Evolutionary conservation across 2,113 vertebrate genomes (phyloP), one percentile per base, ranked within the genome.

Genomic region (Sander vitreus): DNA sequence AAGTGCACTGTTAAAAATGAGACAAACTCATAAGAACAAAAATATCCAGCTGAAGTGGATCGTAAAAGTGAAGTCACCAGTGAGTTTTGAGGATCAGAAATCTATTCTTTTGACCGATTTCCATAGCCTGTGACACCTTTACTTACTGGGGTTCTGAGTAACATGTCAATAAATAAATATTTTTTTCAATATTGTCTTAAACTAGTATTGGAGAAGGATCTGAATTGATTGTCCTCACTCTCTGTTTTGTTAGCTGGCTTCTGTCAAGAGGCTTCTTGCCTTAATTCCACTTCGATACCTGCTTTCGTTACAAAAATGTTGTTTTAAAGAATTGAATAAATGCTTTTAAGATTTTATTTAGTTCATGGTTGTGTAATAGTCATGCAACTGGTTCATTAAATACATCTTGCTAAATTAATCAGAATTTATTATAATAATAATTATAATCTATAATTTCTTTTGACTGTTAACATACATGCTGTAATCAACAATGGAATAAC

Each of bases 1-100:
- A 86, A 81, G 84, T 73, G 58, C 80, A 53, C 71, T 79, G 83
- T 85, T 85, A 68, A 91, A 88, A 89, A 83, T 63, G 69, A 83
- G 62, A 18, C 25, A 8, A 60, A 67, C 39, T 57, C 33, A 45
- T 73, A 51, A 79, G 80, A 60, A 50, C 70, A 66, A 68, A 43
- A 67, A 33, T 57, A 66, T 84, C 50, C 47, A 73, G 57, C 47
- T 81, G 18, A 62, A 63, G 50, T 58, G 53, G 39, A 63, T 53
- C 8, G 9, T 68, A 43, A 43, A 71, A 50, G 25, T n/a, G n/a
- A 33, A 79, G 54, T 69, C 14, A 65, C 58, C 6, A 15, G 14
- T 25, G 25, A 51, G 25, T 51, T 78, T 11, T 79, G 27, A 51
- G 16, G 36, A 39, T 50, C 14, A 16, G 8, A 19, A 25, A 65